Evolutionary conservation across 2,113 vertebrate genomes (phyloP).

Genomic region (Tapirus terrestris): DNA sequence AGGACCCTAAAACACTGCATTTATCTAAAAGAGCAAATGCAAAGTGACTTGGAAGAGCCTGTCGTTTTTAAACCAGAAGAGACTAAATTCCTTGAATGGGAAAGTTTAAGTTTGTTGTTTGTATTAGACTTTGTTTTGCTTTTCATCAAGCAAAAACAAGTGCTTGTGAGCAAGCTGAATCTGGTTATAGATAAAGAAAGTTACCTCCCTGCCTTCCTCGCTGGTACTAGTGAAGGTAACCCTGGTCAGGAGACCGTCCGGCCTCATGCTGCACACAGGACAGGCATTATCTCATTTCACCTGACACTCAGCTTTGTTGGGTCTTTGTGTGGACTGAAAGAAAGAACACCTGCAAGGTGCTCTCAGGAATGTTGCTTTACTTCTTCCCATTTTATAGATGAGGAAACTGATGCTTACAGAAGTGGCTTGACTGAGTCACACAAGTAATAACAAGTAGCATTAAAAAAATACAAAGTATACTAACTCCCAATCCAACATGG

Average conservation of each 20-base stretch:
- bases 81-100: neutral
- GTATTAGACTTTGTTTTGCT: conserved; percentile 9
- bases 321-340: neutral
- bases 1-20: neutral
- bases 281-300: neutral
- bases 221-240: neutral
- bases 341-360: neutral
- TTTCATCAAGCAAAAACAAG: neutral
- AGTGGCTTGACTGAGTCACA: neutral
- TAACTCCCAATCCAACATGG: neutral
- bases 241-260: neutral
- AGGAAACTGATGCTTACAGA: neutral
- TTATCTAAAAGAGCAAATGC: neutral
- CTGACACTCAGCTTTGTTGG: neutral
- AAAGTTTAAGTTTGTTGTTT: neutral
- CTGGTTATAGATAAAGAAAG: neutral
- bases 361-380: neutral
- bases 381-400: neutral
- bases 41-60: neutral
- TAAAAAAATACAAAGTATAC: neutral
- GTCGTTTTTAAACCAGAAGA: neutral
- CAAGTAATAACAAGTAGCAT: neutral
- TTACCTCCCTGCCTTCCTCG: neutral
- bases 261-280: neutral
- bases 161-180: neutral